Conservation (phyloP, 2,888 invertebrate species). For the Cancer borealis region DNA sequence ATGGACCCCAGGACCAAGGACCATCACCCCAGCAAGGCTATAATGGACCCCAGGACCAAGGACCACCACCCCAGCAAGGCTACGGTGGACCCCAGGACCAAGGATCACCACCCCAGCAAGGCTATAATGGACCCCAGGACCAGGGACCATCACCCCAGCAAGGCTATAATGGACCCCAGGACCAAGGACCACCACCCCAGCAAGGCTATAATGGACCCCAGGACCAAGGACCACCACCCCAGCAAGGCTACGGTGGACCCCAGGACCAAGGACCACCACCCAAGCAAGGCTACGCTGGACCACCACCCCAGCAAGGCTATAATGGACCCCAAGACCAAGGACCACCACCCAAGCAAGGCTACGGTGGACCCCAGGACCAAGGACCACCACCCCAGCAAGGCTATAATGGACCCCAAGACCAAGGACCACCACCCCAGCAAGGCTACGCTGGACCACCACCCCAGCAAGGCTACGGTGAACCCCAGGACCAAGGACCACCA, state of each 20-base stretch:
- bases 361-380: background rate
- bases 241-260: background rate
- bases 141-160: background rate
- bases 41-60: background rate
- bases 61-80: slow-evolving; percentile 31
- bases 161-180: background rate
- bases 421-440: background rate
- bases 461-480: background rate
- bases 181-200: background rate
- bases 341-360: background rate
- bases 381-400: background rate
- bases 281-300: no score
- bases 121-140: no score
- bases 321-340: background rate
- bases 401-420: background rate
- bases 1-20: background rate
- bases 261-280: background rate
- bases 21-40: background rate
- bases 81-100: background rate
- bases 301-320: background rate
- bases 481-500: background rate
- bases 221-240: background rate
- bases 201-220: background rate
- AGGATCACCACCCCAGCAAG: background rate
- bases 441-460: background rate